These are phyloP conservation scores for Acomys russatus DNA, from an alignment of 2,797 vertebrate genomes.

Conservation along the genomic window DNA sequence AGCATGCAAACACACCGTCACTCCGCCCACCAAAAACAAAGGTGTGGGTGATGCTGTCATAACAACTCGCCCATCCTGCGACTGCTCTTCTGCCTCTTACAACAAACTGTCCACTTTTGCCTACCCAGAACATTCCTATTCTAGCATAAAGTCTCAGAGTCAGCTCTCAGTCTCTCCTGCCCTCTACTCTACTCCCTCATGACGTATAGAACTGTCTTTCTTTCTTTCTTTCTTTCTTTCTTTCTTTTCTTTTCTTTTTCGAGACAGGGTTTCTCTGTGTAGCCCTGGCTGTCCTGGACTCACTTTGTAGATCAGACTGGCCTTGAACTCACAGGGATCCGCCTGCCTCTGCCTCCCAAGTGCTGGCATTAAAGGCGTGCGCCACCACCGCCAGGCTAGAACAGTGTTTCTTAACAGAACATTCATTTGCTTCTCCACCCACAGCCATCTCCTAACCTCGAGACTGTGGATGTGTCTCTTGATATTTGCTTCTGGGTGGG, in stretches of 20 bases:
- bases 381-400: too few species aligned
- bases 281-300: too few species aligned
- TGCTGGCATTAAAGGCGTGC: too few species aligned
- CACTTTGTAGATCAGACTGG: too few species aligned
- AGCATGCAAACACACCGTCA: accelerated
- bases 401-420: neutral
- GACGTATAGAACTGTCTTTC: neutral
- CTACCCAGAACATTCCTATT: accelerated
- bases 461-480: neutral
- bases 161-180: neutral
- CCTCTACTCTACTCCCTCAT: neutral
- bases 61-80: neutral
- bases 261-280: too few species aligned
- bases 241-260: too few species aligned
- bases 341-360: too few species aligned
- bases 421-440: neutral
- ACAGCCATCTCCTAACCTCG: neutral
- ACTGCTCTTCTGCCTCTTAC: neutral
- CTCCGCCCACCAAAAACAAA: neutral
- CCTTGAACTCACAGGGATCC: too few species aligned
- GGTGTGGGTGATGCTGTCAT: neutral
- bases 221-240: too few species aligned
- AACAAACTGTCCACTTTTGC: neutral
- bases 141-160: accelerated
- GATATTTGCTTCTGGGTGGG: too few species aligned